These are phyloP conservation scores for Amphipyra berbera DNA, from an alignment of 2,888 invertebrate genomes.

Conservation along the genomic window DNA sequence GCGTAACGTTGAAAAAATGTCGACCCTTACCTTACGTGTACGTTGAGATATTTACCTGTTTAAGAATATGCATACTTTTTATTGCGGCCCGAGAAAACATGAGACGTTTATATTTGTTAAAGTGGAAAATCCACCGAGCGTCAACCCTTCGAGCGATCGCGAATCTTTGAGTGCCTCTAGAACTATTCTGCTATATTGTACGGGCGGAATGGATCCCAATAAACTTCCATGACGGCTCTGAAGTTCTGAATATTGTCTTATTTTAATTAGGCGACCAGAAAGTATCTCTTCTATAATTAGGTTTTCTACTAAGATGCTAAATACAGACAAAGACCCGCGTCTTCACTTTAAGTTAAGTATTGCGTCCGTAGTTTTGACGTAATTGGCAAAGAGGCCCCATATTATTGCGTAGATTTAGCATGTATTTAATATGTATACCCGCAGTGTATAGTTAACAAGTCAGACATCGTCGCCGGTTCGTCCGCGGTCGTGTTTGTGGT, in stretches of 20 bases:
- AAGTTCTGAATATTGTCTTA: neutral
- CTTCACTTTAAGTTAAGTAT: neutral
- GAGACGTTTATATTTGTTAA: slow-evolving; percentile 53
- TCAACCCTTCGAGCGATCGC: slow-evolving; percentile 36
- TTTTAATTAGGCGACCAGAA: neutral
- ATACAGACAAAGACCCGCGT: too few species aligned
- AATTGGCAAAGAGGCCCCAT: too few species aligned
- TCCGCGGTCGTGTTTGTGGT: slow-evolving; percentile 38
- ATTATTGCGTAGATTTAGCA: too few species aligned
- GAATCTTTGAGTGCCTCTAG: slow-evolving; percentile 22
- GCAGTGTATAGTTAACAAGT: slow-evolving; percentile 11
- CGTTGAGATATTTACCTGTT: slow-evolving; percentile 75
- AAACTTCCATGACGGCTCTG: neutral
- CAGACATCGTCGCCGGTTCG: slow-evolving; percentile 18
- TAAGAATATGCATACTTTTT: slow-evolving; percentile 68
- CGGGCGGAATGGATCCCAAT: neutral
- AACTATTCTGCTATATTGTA: slow-evolving; percentile 7
- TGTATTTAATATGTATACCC: neutral
- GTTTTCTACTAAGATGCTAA: too few species aligned
- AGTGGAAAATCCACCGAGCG: slow-evolving; percentile 40
- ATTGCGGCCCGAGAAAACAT: slow-evolving; percentile 57
- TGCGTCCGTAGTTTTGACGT: too few species aligned
- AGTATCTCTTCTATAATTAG: too few species aligned
- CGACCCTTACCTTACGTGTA: slow-evolving; percentile 69
- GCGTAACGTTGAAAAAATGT: slow-evolving; percentile 76